A percentile compares a stretch with the other conserved stretches of the same genome.
Conservation (phyloP, 2,113 vertebrate genomes). For the Ciconia boyciana region DNA sequence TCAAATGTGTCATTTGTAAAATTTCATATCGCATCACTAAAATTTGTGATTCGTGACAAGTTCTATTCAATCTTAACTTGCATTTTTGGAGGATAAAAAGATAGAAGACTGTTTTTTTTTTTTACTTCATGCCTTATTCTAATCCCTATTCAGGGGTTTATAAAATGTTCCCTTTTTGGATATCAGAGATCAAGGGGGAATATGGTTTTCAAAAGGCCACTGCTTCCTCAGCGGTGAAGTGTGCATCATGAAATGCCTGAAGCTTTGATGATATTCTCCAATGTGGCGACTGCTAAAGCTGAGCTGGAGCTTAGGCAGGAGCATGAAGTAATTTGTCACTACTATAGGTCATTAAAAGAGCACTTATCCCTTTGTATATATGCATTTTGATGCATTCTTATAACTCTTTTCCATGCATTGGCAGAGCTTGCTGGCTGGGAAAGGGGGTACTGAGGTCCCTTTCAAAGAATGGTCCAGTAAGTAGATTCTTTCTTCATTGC, state of each 20-base stretch:
- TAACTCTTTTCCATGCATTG: not conserved
- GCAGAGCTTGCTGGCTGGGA: not conserved
- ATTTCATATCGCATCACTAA: not conserved
- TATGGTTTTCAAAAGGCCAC: not conserved
- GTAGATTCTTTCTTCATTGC: not conserved
- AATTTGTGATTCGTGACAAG: not conserved
- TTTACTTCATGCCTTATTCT: not conserved
- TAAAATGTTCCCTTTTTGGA: not conserved
- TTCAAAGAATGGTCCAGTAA: not conserved
- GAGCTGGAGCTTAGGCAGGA: not conserved
- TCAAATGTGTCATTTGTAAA: not conserved
- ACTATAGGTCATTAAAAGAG: not conserved
- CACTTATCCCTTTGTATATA: not conserved
- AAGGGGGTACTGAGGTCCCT: not conserved
- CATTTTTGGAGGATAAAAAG: not conserved
- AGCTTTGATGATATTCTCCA: conserved; percentile 6
- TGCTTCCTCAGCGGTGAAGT: not conserved
- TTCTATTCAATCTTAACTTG: not conserved
- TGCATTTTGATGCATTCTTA: not conserved
- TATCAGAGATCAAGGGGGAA: not conserved
- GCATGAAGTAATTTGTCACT: not conserved
- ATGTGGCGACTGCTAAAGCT: not conserved
- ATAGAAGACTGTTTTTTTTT: not conserved
- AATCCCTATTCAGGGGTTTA: not conserved
- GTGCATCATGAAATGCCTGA: not conserved